A percentile compares a stretch with the other conserved stretches of the same genome.
phyloP scores from a whole-genome alignment of 2,113 vertebrate species.

The Chionomys nivalis region DNA sequence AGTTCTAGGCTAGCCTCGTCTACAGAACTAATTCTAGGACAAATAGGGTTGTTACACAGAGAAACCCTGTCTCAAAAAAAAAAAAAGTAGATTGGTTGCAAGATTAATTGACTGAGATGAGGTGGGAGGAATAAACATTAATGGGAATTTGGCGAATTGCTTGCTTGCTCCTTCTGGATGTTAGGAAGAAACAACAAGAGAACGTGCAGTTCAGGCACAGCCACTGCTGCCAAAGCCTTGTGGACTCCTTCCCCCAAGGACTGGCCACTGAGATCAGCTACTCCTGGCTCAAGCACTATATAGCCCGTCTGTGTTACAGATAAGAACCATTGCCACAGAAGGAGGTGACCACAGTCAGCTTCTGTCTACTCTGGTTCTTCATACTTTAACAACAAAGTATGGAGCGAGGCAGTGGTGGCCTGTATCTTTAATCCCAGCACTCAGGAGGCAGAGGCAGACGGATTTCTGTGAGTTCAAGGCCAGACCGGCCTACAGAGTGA shows the following conservation, averaged over 20 bases:
- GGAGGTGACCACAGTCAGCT: neutral
- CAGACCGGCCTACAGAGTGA: neutral
- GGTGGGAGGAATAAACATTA: neutral
- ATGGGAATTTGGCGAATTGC: neutral
- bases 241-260: neutral
- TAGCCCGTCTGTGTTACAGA: neutral
- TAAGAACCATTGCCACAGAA: neutral
- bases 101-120: neutral
- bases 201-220: neutral
- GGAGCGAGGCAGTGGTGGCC: neutral
- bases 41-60: no score
- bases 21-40: no score
- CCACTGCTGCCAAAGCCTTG: neutral
- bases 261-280: neutral
- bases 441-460: neutral
- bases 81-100: constrained; percentile 30
- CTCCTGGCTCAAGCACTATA: neutral
- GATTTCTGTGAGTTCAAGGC: neutral
- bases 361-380: neutral
- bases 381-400: neutral
- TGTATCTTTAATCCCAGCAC: neutral
- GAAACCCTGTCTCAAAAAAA: no score
- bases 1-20: no score
- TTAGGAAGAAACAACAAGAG: neutral
- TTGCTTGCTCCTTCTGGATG: neutral